Conservation (phyloP, 2,888 invertebrate genomes). For the Oscheius myriophilus region DNA sequence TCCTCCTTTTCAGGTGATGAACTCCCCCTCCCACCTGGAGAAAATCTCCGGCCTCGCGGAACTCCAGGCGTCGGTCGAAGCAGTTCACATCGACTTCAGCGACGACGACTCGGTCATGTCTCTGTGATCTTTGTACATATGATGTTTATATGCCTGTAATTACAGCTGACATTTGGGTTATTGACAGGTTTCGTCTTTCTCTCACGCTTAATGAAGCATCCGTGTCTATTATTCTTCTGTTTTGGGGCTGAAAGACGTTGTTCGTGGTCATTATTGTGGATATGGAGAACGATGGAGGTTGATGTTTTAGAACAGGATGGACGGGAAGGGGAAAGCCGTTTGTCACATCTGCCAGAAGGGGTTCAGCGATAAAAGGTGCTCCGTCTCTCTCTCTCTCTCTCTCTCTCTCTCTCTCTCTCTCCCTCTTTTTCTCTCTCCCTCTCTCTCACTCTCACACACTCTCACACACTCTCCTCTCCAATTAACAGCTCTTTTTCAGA, state of each 20-base stretch:
- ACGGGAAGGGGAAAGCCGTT: slow-evolving; percentile 15
- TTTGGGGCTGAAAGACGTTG: no score
- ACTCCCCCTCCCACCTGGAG: slow-evolving; percentile 81
- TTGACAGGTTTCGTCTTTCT: no score
- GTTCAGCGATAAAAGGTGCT: slow-evolving; percentile 30
- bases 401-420: neutral
- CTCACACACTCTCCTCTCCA: slow-evolving; percentile 1
- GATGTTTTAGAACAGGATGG: neutral
- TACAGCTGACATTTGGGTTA: neutral
- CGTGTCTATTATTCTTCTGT: no score
- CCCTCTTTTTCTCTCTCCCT: neutral
- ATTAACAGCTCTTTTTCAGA: slow-evolving; percentile 16
- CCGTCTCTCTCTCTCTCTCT: neutral
- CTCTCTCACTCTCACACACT: neutral
- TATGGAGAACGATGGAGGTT: no score
- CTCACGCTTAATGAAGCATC: no score
- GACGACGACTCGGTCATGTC: slow-evolving; percentile 37
- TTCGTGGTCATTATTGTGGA: no score
- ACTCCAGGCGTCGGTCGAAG: slow-evolving; percentile 71
- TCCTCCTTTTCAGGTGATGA: slow-evolving; percentile 63
- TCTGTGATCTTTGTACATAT: slow-evolving; percentile 19
- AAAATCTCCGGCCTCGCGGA: slow-evolving; percentile 82
- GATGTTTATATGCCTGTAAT: neutral
- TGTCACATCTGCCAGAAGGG: slow-evolving; percentile 33
- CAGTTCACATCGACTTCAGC: slow-evolving; percentile 46